These are phyloP conservation scores for Coremacera marginata DNA, from an alignment of 2,888 invertebrate species.

Conservation along the genomic window DNA sequence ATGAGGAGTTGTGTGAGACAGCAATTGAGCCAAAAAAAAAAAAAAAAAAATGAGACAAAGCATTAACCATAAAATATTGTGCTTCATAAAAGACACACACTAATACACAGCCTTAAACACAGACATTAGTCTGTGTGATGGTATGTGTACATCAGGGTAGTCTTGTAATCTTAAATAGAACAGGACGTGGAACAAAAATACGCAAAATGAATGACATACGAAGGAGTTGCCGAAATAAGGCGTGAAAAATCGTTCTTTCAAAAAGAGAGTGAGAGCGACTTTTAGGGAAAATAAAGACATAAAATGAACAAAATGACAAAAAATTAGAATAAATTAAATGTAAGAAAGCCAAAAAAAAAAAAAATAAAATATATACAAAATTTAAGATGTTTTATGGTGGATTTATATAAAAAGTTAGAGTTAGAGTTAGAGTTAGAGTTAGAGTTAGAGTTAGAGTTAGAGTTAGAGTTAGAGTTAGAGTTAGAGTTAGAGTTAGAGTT, in stretches of 20 bases:
- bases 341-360: not conserved
- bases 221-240: not conserved
- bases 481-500: too few relatives aligned
- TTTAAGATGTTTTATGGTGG: too few relatives aligned
- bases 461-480: too few relatives aligned
- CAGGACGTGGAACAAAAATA: conserved; percentile 23
- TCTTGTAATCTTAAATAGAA: conserved; percentile 28
- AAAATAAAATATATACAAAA: too few relatives aligned
- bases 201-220: conserved; percentile 13
- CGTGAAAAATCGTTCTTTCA: not conserved
- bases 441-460: too few relatives aligned
- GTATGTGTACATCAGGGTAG: not conserved
- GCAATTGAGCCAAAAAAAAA: not conserved
- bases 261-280: not conserved
- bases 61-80: conserved; percentile 28
- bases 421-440: too few relatives aligned
- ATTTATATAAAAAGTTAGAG: too few relatives aligned
- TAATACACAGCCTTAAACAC: not conserved
- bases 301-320: not conserved
- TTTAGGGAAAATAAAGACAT: not conserved
- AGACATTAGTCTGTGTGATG: conserved; percentile 17
- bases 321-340: too few relatives aligned
- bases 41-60: not conserved
- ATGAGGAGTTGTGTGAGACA: not conserved
- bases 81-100: conserved; percentile 17